Evolutionary conservation across 1,140 invertebrate genomes (phyloP), one percentile per base, ranked within the genome.

Genomic region (Ceratoteleas bidentatus): DNA sequence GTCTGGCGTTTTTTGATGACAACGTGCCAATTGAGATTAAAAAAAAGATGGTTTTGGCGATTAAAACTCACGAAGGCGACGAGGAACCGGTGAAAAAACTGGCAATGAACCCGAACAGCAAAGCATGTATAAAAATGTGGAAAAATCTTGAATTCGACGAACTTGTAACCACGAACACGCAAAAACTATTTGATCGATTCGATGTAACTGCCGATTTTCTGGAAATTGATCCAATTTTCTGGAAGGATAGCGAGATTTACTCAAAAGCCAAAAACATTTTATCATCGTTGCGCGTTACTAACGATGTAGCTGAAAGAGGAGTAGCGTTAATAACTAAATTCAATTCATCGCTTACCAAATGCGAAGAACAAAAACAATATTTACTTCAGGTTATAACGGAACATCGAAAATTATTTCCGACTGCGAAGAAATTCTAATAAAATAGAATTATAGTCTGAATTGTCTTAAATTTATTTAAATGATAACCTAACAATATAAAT

Each of bases 121-220:
- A 4, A 1, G 24, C 24, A 24, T 24, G 24, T 24, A 24, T 24
- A 24, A 24, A 24, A 24, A 24, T 24, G 24, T 24, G 24, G 24
- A 24, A 24, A 24, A 24, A 24, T 24, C 24, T 24, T 24, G 24
- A 24, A 24, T 24, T 24, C 24, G 57, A 62, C n/a, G 15, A 54
- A 62, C 62, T 53, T 36, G 52, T 62, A 32, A 78, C 45, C 54
- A 36, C 64, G 33, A 32, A 72, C 16, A 47, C 53, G 43, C 36
- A 47, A 38, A 78, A 52, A 60, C 57, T 72, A 49, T 79, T 73
- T 40, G 43, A 65, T 49, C 52, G 75, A 70, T 70, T 78, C 24
- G 24, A 43, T 15, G 33, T 70, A 32, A 64, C 50, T 70, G 6
- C 45, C 10, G 14, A 54, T 10, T 78, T 78, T 40, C 58, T 78